Evolutionary conservation across 1,140 invertebrate species (phyloP).

Genomic region (Helicoverpa zea): DNA sequence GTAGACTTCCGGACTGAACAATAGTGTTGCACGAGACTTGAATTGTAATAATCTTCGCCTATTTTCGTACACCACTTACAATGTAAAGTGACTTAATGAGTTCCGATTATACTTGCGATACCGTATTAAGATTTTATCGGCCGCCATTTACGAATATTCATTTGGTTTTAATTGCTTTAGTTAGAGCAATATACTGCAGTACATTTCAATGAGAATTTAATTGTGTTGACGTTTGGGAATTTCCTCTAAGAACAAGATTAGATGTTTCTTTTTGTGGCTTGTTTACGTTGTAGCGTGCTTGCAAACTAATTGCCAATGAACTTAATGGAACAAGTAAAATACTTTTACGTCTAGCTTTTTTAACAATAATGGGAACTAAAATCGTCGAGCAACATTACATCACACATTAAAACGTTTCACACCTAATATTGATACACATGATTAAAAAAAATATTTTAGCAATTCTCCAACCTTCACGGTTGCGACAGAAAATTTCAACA

Average conservation of each 20-base stretch:
- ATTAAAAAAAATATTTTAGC: not conserved
- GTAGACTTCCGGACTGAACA: constrained; percentile 52
- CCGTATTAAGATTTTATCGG: constrained; percentile 43
- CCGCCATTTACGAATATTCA: constrained; percentile 31
- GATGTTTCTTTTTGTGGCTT: not conserved
- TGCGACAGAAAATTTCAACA: constrained; percentile 3
- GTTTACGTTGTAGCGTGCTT: not conserved
- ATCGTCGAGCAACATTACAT: not conserved
- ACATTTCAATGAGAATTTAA: constrained; percentile 7
- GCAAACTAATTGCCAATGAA: not conserved
- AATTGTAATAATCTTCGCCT: constrained; percentile 35
- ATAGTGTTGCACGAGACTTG: constrained; percentile 27
- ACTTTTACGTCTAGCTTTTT: not conserved
- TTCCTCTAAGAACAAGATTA: constrained; percentile 4
- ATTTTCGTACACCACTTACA: constrained; percentile 36
- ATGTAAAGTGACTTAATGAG: constrained; percentile 40
- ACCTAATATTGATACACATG: constrained; percentile 13
- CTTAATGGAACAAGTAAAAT: not conserved
- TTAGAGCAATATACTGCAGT: constrained; percentile 14
- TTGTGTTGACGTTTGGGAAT: constrained; percentile 10
- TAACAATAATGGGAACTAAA: not conserved
- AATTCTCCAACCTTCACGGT: constrained; percentile 11
- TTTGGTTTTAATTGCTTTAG: constrained; percentile 25
- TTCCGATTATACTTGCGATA: constrained; percentile 19
- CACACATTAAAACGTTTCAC: not conserved